Evolutionary conservation across 2,888 invertebrate genomes (phyloP).

Genomic region (Adelphocoris suturalis): DNA sequence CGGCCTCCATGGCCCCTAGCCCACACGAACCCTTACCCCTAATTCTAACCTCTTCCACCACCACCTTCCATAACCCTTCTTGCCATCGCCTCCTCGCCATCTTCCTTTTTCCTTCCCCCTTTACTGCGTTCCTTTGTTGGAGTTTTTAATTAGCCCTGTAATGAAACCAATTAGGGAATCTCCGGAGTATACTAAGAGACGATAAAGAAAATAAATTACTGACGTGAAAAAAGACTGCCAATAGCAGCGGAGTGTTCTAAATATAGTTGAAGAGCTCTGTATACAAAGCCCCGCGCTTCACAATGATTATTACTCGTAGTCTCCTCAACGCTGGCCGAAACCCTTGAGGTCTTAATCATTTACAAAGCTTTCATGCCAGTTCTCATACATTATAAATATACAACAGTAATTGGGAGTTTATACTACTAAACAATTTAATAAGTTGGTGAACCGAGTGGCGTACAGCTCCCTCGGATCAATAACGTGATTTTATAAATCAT

Average conservation of each 20-base stretch:
- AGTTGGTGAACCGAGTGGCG: too few species aligned
- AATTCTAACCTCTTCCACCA: background rate
- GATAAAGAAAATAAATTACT: background rate
- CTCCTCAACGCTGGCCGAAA: too few species aligned
- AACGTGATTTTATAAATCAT: too few species aligned
- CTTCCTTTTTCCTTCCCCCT: background rate
- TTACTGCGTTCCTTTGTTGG: background rate
- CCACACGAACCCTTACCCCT: conserved; percentile 12
- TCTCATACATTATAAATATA: too few species aligned
- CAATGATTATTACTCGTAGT: too few species aligned
- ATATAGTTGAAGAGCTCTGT: background rate
- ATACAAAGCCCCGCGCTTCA: background rate
- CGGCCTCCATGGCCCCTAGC: too few species aligned
- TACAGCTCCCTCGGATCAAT: too few species aligned
- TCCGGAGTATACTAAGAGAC: background rate
- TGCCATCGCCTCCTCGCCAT: background rate
- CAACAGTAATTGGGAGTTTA: too few species aligned
- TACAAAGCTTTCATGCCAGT: too few species aligned
- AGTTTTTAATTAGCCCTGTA: conserved; percentile 42
- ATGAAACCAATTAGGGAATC: conserved; percentile 34
- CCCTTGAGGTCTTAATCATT: too few species aligned
- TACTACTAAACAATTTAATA: too few species aligned
- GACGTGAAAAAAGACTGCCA: background rate
- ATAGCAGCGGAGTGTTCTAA: background rate
- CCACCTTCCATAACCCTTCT: background rate